Evolutionary conservation across 2,888 invertebrate species (phyloP).

Genomic region (Hirtodrosophila duncani): DNA sequence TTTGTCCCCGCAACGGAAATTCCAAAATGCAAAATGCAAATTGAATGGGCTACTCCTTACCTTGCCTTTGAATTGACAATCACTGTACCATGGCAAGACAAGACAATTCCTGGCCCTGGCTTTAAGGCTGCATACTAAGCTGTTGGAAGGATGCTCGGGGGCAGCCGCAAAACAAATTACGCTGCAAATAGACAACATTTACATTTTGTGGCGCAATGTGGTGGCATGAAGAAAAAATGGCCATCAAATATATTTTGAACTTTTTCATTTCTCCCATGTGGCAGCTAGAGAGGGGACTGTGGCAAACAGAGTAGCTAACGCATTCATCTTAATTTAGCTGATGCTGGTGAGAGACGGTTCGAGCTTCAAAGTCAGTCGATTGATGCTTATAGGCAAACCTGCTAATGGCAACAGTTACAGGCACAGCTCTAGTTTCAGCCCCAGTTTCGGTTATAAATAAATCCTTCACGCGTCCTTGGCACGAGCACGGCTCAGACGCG

Average conservation of each 20-base stretch:
- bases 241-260: slow-evolving; percentile 58
- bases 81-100: slow-evolving; percentile 12
- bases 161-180: slow-evolving; percentile 48
- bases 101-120: slow-evolving; percentile 4
- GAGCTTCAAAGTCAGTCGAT: slow-evolving; percentile 25
- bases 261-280: slow-evolving; percentile 48
- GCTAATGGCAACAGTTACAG: slow-evolving; percentile 45
- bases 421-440: slow-evolving; percentile 20
- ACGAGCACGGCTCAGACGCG: slow-evolving; percentile 30
- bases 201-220: slow-evolving; percentile 34
- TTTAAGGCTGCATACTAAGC: slow-evolving; percentile 10
- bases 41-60: slow-evolving; percentile 29
- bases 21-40: slow-evolving; percentile 51
- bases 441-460: slow-evolving; percentile 39
- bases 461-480: slow-evolving; percentile 66
- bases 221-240: slow-evolving; percentile 45
- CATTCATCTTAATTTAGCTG: slow-evolving; percentile 64
- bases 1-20: slow-evolving; percentile 22
- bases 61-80: slow-evolving; percentile 17
- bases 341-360: slow-evolving; percentile 30
- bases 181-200: slow-evolving; percentile 59
- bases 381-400: slow-evolving; percentile 38
- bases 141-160: background rate
- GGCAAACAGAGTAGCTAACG: slow-evolving; percentile 6
- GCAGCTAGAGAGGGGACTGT: background rate